Conservation (phyloP, 2,797 vertebrate species). For the Phyllotis vaccarum region DNA sequence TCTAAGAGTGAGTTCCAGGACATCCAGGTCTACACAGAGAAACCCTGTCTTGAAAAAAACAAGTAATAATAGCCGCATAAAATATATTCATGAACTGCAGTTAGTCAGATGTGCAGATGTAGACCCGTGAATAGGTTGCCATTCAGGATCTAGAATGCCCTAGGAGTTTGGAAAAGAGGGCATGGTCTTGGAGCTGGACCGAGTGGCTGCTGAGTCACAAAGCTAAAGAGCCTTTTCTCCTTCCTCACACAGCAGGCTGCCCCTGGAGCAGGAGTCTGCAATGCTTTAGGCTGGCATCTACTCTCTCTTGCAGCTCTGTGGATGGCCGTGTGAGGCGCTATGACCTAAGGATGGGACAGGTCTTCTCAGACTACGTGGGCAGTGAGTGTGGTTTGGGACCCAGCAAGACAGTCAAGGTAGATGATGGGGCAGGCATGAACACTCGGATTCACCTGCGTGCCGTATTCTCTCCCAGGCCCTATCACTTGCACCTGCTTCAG, state of each 20-base stretch:
- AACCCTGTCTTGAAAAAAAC: background rate
- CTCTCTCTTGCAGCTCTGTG: conserved; percentile 90
- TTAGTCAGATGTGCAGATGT: background rate
- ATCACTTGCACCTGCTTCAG: conserved; percentile 97
- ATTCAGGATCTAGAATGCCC: background rate
- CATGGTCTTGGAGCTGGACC: background rate
- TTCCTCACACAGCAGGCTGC: background rate
- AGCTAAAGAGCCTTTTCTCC: background rate
- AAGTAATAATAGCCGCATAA: background rate
- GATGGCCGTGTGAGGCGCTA: conserved; percentile 95
- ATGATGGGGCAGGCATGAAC: background rate
- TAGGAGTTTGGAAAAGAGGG: background rate
- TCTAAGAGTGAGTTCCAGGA: background rate
- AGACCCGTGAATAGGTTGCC: background rate
- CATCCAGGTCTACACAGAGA: background rate
- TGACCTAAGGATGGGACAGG: conserved; percentile 94
- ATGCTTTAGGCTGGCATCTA: background rate
- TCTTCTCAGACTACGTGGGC: conserved; percentile 93
- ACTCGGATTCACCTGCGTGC: background rate
- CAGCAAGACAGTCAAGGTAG: background rate
- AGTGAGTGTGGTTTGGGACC: conserved; percentile 89
- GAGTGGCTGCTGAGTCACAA: background rate
- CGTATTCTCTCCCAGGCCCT: conserved; percentile 89
- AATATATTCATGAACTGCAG: background rate
- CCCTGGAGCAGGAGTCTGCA: background rate